phyloP scores from a whole-genome alignment of 2,888 invertebrate genomes.

The Yponomeuta cagnagella region DNA sequence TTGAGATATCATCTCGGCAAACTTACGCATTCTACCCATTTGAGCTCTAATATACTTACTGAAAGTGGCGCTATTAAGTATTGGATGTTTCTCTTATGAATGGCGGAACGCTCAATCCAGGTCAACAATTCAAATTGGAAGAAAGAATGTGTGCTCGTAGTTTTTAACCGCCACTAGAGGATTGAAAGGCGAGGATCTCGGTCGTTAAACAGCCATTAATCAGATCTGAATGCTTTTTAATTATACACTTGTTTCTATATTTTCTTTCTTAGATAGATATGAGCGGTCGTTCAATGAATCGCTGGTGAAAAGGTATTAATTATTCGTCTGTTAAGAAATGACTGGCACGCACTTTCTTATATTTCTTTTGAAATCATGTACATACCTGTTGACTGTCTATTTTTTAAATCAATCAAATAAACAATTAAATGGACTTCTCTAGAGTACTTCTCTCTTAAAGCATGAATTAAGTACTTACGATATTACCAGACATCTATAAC shows the following conservation, averaged over 20 bases:
- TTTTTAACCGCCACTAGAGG: conserved; percentile 18
- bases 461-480: too few relatives aligned
- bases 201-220: conserved; percentile 30
- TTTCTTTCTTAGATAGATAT: conserved; percentile 21
- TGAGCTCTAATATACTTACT: not conserved
- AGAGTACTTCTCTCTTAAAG: too few relatives aligned
- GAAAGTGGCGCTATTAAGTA: not conserved
- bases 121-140: conserved; percentile 21
- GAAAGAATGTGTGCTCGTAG: conserved; percentile 19
- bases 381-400: not conserved
- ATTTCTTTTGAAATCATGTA: not conserved
- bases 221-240: conserved; percentile 24
- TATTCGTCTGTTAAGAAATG: not conserved
- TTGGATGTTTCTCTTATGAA: not conserved
- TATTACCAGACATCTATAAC: too few relatives aligned
- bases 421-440: too few relatives aligned
- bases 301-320: conserved; percentile 17
- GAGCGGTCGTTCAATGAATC: conserved; percentile 16
- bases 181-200: conserved; percentile 24
- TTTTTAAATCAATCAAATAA: not conserved
- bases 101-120: conserved; percentile 16
- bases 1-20: conserved; percentile 19
- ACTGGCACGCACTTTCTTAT: not conserved
- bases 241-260: conserved; percentile 24
- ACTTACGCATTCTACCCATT: not conserved